A percentile compares a stretch with the other conserved stretches of the same genome.
Conservation (phyloP, 2,888 invertebrate species). For the Eupithecia tripunctaria region DNA sequence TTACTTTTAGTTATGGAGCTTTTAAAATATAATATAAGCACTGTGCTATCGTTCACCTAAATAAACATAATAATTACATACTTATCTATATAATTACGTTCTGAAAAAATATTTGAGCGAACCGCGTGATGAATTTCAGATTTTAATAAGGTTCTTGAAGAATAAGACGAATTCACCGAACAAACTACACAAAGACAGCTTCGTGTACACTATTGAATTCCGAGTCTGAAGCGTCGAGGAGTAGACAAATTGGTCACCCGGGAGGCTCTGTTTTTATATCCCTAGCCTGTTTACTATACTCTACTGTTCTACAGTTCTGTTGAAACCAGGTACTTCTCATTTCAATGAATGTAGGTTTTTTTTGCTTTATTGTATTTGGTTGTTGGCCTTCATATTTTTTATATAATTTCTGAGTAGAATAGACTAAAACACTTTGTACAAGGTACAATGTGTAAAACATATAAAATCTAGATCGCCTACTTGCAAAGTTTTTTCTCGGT, state of each 20-base stretch:
- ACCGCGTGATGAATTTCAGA: background rate
- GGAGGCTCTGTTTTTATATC: constrained; percentile 40
- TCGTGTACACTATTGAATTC: constrained; percentile 35
- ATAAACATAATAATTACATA: too few relatives aligned
- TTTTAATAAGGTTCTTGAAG: background rate
- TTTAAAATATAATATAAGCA: background rate
- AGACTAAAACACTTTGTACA: too few relatives aligned
- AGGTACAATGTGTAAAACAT: too few relatives aligned
- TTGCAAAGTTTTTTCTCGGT: too few relatives aligned
- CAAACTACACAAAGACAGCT: constrained; percentile 23
- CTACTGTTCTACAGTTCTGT: constrained; percentile 8
- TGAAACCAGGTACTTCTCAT: constrained; percentile 3
- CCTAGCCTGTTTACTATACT: constrained; percentile 29
- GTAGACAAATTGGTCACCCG: constrained; percentile 42
- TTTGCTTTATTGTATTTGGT: too few relatives aligned
- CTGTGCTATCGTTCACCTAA: background rate
- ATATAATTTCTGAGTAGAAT: too few relatives aligned
- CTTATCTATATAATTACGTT: too few relatives aligned
- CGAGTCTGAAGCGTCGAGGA: constrained; percentile 36
- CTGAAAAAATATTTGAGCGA: background rate
- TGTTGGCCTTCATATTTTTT: too few relatives aligned
- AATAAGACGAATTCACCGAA: constrained; percentile 1
- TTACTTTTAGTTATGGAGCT: too few relatives aligned
- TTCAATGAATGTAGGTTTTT: too few relatives aligned
- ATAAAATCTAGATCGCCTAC: too few relatives aligned